A percentile compares a stretch with the other conserved stretches of the same genome.
These are phyloP conservation scores for Heliothis subflexa DNA, from an alignment of 1,140 invertebrate genomes.

Conservation along the genomic window DNA sequence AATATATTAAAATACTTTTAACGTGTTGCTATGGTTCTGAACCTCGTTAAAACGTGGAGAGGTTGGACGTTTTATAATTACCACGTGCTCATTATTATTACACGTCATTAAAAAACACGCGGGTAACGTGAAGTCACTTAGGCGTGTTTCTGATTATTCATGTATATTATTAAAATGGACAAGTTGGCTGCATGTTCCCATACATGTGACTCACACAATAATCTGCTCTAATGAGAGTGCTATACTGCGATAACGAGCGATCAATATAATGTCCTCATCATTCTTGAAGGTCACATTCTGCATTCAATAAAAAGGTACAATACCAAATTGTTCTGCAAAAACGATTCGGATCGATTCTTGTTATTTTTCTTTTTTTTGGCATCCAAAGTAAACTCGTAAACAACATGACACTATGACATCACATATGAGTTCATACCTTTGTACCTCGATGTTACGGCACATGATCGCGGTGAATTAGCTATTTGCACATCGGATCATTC, in stretches of 20 bases:
- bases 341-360: neutral
- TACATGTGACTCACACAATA: neutral
- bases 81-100: slow-evolving; percentile 35
- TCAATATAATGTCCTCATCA: neutral
- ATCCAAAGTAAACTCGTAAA: neutral
- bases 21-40: slow-evolving; percentile 8
- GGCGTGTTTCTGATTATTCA: neutral
- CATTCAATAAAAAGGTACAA: too few species aligned
- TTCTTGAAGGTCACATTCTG: too few species aligned
- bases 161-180: neutral
- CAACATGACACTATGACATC: slow-evolving; percentile 17
- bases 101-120: slow-evolving; percentile 18
- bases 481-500: neutral
- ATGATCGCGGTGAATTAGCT: neutral
- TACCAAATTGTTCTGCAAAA: neutral
- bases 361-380: slow-evolving; percentile 11
- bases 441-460: neutral
- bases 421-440: slow-evolving; percentile 33
- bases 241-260: neutral
- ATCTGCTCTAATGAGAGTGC: too few species aligned
- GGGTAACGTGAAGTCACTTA: slow-evolving; percentile 15
- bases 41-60: slow-evolving; percentile 13
- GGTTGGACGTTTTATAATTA: slow-evolving; percentile 24
- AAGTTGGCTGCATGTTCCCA: neutral
- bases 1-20: slow-evolving; percentile 1